Conservation (phyloP, 2,797 vertebrate genomes). For the Acrocephalus scirpaceus region DNA sequence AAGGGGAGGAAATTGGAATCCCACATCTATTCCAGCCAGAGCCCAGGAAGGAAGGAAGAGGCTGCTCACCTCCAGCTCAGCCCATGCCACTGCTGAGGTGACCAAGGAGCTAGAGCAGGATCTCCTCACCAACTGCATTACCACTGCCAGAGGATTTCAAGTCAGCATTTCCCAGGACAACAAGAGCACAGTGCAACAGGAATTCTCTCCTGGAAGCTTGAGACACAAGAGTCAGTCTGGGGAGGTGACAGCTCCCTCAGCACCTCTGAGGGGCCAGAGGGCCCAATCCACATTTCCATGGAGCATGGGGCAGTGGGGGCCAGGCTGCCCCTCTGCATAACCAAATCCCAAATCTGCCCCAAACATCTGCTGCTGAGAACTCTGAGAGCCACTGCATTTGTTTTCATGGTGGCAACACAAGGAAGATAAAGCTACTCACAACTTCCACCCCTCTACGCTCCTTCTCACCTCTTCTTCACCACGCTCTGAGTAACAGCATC, state of each 20-base stretch:
- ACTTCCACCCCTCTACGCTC: conserved; percentile 36
- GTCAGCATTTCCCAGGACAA: conserved; percentile 25
- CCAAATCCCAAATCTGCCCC: neutral
- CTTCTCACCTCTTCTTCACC: conserved; percentile 64
- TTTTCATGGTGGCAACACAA: conserved; percentile 7
- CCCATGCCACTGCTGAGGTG: neutral
- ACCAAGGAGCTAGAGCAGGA: neutral
- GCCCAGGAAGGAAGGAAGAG: neutral
- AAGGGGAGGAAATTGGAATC: neutral
- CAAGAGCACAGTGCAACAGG: conserved; percentile 54
- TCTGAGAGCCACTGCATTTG: neutral
- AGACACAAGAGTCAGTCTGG: conserved; percentile 26
- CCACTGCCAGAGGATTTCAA: conserved; percentile 29
- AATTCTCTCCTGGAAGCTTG: conserved; percentile 63
- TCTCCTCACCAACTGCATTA: conserved; percentile 7
- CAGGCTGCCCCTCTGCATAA: neutral
- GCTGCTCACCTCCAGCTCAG: conserved; percentile 38
- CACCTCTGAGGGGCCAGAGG: neutral
- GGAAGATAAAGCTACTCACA: conserved; percentile 34
- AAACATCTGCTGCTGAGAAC: conserved; percentile 10
- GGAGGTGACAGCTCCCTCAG: neutral
- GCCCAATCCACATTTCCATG: neutral
- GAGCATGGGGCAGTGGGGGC: neutral
- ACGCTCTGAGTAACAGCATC: conserved; percentile 65
- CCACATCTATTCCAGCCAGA: conserved; percentile 5